These are phyloP conservation scores for Agrochola lychnidis DNA, from an alignment of 2,888 invertebrate genomes.

Conservation along the genomic window DNA sequence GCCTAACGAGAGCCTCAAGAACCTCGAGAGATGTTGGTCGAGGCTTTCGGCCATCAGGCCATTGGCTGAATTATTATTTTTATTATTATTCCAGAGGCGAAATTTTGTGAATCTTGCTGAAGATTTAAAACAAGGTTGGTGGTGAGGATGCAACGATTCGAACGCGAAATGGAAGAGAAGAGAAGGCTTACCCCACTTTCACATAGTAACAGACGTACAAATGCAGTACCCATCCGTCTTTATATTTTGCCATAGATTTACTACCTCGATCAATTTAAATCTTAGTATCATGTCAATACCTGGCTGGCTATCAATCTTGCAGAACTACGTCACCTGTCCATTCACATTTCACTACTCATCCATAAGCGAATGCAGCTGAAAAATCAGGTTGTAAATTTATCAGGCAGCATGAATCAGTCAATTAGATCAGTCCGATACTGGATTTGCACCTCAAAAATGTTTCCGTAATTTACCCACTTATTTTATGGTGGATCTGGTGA, in stretches of 20 bases:
- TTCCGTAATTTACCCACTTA: background rate
- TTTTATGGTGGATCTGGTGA: background rate
- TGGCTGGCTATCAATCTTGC: background rate
- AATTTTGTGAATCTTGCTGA: background rate
- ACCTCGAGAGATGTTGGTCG: no score
- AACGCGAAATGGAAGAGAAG: background rate
- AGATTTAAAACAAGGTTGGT: background rate
- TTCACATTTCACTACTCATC: background rate
- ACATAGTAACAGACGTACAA: background rate
- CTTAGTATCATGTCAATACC: background rate
- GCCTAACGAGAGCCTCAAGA: no score
- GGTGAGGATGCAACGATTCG: no score
- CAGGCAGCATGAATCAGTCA: background rate
- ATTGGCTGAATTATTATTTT: no score
- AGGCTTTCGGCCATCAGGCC: no score
- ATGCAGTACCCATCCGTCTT: background rate
- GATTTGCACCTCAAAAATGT: background rate
- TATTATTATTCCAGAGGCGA: background rate
- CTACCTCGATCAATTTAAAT: conserved; percentile 6
- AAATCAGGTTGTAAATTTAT: conserved; percentile 1
- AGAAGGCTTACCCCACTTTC: background rate
- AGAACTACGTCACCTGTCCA: background rate
- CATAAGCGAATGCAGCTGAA: background rate
- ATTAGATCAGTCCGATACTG: background rate
- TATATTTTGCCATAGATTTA: background rate